Percentiles rank a stretch among this genome's conserved stretches.
Evolutionary conservation across 37 sponge, comb jelly and placozoan genomes (phyloP).

Genomic region (Crambe crambe): DNA sequence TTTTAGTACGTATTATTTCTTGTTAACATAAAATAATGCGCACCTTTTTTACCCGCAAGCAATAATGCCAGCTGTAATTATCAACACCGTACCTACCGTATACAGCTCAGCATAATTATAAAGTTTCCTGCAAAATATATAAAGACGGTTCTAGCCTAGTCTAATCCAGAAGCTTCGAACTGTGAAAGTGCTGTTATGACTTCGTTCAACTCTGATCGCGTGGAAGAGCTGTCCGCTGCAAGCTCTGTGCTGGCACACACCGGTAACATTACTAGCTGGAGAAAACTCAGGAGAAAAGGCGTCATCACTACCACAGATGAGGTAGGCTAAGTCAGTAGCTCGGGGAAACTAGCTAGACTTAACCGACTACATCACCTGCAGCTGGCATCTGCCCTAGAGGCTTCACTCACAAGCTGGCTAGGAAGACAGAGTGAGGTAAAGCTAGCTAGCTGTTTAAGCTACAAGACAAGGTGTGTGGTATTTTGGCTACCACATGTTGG

Average conservation of each 20-base stretch:
- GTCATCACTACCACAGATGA: slow-evolving; percentile 45
- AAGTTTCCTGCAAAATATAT: too few species aligned
- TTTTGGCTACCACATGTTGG: too few species aligned
- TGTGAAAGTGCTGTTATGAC: neutral
- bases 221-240: neutral
- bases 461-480: too few species aligned
- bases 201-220: neutral
- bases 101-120: too few species aligned
- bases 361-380: neutral
- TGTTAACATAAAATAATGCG: too few species aligned
- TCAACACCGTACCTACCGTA: too few species aligned
- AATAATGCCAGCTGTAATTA: too few species aligned
- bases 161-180: too few species aligned
- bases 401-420: slow-evolving; percentile 38
- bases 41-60: too few species aligned
- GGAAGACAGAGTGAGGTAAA: slow-evolving; percentile 26
- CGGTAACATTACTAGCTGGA: slow-evolving; percentile 61
- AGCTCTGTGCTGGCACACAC: slow-evolving; percentile 22
- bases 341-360: neutral
- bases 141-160: too few species aligned
- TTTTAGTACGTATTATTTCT: too few species aligned
- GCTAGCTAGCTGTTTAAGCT: too few species aligned
- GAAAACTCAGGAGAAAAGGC: slow-evolving; percentile 43
- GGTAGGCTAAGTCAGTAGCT: neutral
- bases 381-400: slow-evolving; percentile 28